A percentile compares a stretch with the other conserved stretches of the same genome.
Conservation (phyloP, 2,888 invertebrate species). For the Minunthozetes semirufus region DNA sequence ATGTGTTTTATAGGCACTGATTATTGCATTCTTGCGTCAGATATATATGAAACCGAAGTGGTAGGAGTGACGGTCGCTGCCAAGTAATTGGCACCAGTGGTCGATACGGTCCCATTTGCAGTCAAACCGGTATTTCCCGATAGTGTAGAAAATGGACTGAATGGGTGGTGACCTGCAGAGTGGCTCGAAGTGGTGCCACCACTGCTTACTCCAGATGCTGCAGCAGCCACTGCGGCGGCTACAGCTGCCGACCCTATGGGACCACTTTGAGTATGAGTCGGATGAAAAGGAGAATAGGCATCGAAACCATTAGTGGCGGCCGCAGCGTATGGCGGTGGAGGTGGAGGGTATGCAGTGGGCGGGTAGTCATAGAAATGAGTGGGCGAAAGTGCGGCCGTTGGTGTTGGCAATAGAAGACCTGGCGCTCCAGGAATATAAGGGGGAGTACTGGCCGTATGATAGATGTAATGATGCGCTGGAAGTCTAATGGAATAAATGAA, state of each 20-base stretch:
- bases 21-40: slow-evolving; percentile 24
- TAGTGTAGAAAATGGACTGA: slow-evolving; percentile 19
- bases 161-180: slow-evolving; percentile 3
- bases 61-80: slow-evolving; percentile 5
- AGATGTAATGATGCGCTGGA: slow-evolving; percentile 28
- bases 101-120: background rate
- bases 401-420: slow-evolving; percentile 62
- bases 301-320: slow-evolving; percentile 49
- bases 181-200: background rate
- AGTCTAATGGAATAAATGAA: slow-evolving; percentile 17
- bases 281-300: slow-evolving; percentile 38
- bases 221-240: slow-evolving; percentile 18
- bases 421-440: slow-evolving; percentile 47
- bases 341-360: slow-evolving; percentile 32
- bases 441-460: slow-evolving; percentile 51
- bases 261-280: slow-evolving; percentile 7
- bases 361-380: slow-evolving; percentile 42
- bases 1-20: slow-evolving; percentile 3
- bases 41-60: slow-evolving; percentile 24
- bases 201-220: background rate
- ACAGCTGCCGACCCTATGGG: slow-evolving; percentile 18
- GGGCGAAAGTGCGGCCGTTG: slow-evolving; percentile 56
- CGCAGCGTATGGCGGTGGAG: slow-evolving; percentile 56
- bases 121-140: background rate
- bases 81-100: slow-evolving; percentile 14